Evolutionary conservation across 2,888 invertebrate genomes (phyloP), one percentile per base, ranked within the genome.

Genomic region (Volucella bombylans): DNA sequence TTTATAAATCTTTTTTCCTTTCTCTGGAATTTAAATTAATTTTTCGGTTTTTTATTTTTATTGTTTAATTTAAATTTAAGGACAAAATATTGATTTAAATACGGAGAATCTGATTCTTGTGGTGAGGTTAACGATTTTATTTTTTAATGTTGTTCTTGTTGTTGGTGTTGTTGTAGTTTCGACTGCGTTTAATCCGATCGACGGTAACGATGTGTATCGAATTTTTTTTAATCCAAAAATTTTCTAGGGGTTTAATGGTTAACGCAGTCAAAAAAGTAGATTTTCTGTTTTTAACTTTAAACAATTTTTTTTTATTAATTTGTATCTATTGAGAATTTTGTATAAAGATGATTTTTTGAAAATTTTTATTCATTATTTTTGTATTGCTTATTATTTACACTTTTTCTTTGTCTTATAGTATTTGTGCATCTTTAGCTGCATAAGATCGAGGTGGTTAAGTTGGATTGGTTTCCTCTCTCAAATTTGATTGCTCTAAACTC

Each of bases 141-240:
- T 79, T 55, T 45, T 57, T 49, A 47, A 57, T 41, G 31, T 55
- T 76, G 39, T 76, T 18, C 49, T 77, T 50, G 23, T 49, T 71
- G 41, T 86, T 31, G 31, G 31, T 31, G 31, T 31, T 31, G 31
- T 31, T 31, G 31, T 31, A 31, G 6, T 31, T 31, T 31, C 82
- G 86, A 86, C 86, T 88, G 89, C 87, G 88, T 88, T 88, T 87
- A 72, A 87, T 86, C 64, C 69, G 65, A 59, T 77, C 82, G 86
- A 87, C 88, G 87, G 88, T 87, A 85, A 78, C 41, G 54, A 31
- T 45, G 38, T 43, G 14, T 49, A 41, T 47, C 31, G 41, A 68
- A 47, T 77, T 61, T 72, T 54, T 64, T 50, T 47, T 52, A 43
- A 80, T 67, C 72, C 67, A 61, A 72, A 57, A 69, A 50, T 65